Evolutionary conservation across 2,113 vertebrate species (phyloP), one percentile per base, ranked within the genome.

Genomic region (Arenaria interpres): DNA sequence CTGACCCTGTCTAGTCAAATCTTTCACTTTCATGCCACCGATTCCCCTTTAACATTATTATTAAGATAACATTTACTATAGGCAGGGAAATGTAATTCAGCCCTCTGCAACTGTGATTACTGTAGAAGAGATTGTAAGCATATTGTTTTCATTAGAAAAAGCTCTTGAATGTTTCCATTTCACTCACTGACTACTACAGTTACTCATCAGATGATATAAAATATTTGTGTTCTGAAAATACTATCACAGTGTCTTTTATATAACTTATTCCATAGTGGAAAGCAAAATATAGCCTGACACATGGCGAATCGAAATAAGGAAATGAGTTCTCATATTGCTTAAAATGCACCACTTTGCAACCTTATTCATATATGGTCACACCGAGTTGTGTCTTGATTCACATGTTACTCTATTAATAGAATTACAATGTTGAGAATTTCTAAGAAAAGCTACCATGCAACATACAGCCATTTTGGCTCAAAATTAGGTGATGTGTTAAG

Each of bases 121-220:
- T 63, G 54, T 43, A 74, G 89, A 86, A 74, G 73, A 92, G 72
- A 64, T 74, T 81, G 68, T 19, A 89, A 92, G 76, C 35, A 71
- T 86, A 33, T 85, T 85, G 71, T 88, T 94, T 93, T 66, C 62
- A 66, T 91, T 91, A 93, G 85, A 73, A 91, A 20, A 66, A 85
- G 43, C 67, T 43, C 51, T 71, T 60, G 63, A 72, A 59, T 76
- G 39, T 78, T 95, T 88, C 66, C 28, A 24, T 94, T 91, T 74
- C 74, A 68, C 81, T 91, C 23, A 10, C 10, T 67, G 80, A 66
- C 91, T 89, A 23, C 59, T 64, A 51, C 37, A 39, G 66, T 89
- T 90, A 48, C 76, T 93, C 25, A 41, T 60, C 53, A 75, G 81
- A 59, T 75, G 46, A 89, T 75, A 19, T 4, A 20, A 78, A 81